Evolutionary conservation across 2,113 vertebrate genomes (phyloP).

Genomic region (Melanostigma gelatinosum): DNA sequence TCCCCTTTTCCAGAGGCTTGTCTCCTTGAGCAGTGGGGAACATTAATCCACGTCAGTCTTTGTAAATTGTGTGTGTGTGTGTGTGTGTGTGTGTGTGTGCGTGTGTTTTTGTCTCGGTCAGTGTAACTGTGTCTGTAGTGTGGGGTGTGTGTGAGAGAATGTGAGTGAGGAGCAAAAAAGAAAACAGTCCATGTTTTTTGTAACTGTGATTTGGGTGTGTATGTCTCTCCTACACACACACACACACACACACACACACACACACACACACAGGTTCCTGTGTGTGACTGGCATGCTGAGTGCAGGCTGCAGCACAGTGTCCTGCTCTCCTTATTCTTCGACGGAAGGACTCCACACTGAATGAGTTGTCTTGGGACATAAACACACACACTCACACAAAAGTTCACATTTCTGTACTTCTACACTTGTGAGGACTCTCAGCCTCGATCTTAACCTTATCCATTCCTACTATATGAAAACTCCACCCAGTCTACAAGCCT

Average conservation of each 20-base stretch:
- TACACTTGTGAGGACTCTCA: slow-evolving; percentile 11
- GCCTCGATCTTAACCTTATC: background rate
- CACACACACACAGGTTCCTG: slow-evolving; percentile 20
- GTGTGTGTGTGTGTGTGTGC: slow-evolving; percentile 34
- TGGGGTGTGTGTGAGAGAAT: slow-evolving; percentile 13
- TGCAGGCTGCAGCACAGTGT: slow-evolving; percentile 68
- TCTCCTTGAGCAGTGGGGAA: slow-evolving; percentile 60
- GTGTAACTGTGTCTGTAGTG: slow-evolving; percentile 8
- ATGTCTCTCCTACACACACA: slow-evolving; percentile 13
- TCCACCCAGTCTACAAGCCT: background rate
- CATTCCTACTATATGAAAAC: background rate
- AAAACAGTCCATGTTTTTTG: slow-evolving; percentile 12
- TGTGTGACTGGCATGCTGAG: slow-evolving; percentile 74
- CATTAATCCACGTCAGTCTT: slow-evolving; percentile 72
- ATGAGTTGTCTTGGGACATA: slow-evolving; percentile 78
- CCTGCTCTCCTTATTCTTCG: slow-evolving; percentile 60
- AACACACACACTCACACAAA: slow-evolving; percentile 8
- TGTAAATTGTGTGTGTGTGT: slow-evolving; percentile 37
- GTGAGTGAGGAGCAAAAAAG: slow-evolving; percentile 29
- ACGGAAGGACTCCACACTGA: slow-evolving; percentile 59
- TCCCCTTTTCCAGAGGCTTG: slow-evolving; percentile 54
- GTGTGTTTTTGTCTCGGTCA: slow-evolving; percentile 22
- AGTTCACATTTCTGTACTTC: background rate
- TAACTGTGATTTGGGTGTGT: slow-evolving; percentile 39
- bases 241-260: slow-evolving; percentile 24